These are phyloP conservation scores for Onchidella celtica DNA, from an alignment of 2,888 invertebrate genomes.

Conservation along the genomic window DNA sequence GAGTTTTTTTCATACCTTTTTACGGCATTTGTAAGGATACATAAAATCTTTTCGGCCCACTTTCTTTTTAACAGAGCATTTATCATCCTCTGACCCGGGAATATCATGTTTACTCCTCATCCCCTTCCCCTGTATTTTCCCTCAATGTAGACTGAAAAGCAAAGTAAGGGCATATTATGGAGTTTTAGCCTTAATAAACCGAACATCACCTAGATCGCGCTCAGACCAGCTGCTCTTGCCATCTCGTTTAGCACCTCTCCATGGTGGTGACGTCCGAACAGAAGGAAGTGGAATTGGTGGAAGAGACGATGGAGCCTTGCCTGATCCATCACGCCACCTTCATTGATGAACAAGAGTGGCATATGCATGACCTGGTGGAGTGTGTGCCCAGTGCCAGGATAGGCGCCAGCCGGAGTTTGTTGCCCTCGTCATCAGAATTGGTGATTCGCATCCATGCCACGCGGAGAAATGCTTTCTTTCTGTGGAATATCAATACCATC, in stretches of 20 bases:
- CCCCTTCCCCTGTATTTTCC: too few relatives aligned
- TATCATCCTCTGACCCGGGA: too few relatives aligned
- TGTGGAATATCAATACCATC: constrained; percentile 78
- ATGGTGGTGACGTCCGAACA: background rate
- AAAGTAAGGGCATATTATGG: too few relatives aligned
- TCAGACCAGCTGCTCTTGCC: too few relatives aligned
- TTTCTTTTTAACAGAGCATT: too few relatives aligned
- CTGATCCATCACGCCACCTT: constrained; percentile 69
- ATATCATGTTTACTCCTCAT: too few relatives aligned
- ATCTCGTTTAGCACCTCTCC: constrained; percentile 17
- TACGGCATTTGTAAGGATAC: too few relatives aligned
- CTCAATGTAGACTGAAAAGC: too few relatives aligned
- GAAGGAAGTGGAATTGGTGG: constrained; percentile 57
- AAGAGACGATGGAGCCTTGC: constrained; percentile 63
- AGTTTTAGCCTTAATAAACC: too few relatives aligned
- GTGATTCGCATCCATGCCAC: constrained; percentile 76
- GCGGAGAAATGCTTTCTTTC: constrained; percentile 76
- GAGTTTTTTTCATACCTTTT: too few relatives aligned
- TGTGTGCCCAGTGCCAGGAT: constrained; percentile 52
- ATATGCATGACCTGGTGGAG: constrained; percentile 69
- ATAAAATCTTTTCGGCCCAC: too few relatives aligned
- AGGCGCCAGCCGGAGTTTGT: background rate
- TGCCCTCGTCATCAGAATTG: constrained; percentile 68
- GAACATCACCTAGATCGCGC: too few relatives aligned
- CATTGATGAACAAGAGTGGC: constrained; percentile 77